Base-by-base conservation (phyloP, 2,113 vertebrate species). In the Gallinago undulata region DNA sequence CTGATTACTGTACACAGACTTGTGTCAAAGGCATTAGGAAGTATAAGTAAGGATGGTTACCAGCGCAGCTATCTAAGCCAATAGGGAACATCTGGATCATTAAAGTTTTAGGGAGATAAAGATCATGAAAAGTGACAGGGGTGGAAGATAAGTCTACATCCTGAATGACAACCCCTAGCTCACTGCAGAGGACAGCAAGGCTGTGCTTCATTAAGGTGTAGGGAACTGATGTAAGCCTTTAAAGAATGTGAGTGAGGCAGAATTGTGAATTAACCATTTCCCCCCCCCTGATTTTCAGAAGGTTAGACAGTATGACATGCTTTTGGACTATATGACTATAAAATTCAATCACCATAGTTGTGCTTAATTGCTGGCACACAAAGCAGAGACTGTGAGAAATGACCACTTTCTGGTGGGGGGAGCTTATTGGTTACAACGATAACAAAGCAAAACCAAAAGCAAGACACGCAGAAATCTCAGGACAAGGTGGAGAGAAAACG, bases 91-190 rank as follows among this genome's bases (percentile, higher is more conserved):
- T 83, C 95, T 93, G 95, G 70, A 80, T 96, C 84, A 91, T 93
- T 74, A 94, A 94, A 87, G 76, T 92, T 97, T 92, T 60, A 95
- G 62, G 77, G 50, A 93, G 86, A 80, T 95, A 90, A 93, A 89
- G 83, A 93, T 77, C 72, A 94, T 37, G 63, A 62, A 31, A 76
- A 90, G 45, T 68, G 92, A 76, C 78, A 90, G 90, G 95, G 48
- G 15, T 75, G 53, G 74, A 75, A 89, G 90, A 63, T 30, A 74
- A 77, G 11, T 55, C 51, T 56, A 8, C 35, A 48, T 57, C 63
- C 53, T 6, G 5, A 90, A 59, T 1, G 13, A 51, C 89, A 86
- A 28, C 50, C 75, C 59, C 37, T 59, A 47, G 14, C 27, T 89
- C 45, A 37, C 30, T 53, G 57, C 70, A 64, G 73, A 31, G 51